Conservation (phyloP, 1,140 invertebrate genomes). For the Hylaeus anthracinus region DNA sequence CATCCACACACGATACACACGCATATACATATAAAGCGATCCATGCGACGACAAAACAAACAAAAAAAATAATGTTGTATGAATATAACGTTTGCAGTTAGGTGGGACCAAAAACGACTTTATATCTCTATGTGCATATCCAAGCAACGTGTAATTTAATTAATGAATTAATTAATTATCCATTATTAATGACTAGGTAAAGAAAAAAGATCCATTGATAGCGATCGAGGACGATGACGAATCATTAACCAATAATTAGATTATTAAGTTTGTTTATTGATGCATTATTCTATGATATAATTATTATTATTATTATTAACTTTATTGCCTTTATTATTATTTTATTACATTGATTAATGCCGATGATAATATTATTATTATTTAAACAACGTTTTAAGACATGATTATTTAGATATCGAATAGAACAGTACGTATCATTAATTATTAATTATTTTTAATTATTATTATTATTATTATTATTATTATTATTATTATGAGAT, state of each 20-base stretch:
- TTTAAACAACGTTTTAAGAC: conserved; percentile 79
- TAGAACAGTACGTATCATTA: conserved; percentile 79
- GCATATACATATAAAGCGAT: conserved; percentile 63
- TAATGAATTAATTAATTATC: conserved; percentile 79
- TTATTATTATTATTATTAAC: conserved; percentile 76
- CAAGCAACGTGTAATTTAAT: conserved; percentile 81
- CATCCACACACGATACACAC: conserved; percentile 43
- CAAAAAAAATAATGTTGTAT: conserved; percentile 70
- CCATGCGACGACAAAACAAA: conserved; percentile 51
- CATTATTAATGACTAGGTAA: conserved; percentile 76
- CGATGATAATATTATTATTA: conserved; percentile 72
- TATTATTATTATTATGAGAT: conserved; percentile 78
- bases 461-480: conserved; percentile 74
- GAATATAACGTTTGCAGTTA: conserved; percentile 82
- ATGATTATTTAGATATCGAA: conserved; percentile 79
- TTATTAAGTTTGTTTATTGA: conserved; percentile 81
- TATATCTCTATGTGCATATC: conserved; percentile 81
- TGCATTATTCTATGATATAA: conserved; percentile 79
- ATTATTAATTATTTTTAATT: conserved; percentile 80
- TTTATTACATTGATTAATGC: conserved; percentile 66
- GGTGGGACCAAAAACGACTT: conserved; percentile 82
- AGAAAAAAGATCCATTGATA: conserved; percentile 72
- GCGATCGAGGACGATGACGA: conserved; percentile 76
- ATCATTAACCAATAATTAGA: conserved; percentile 76
- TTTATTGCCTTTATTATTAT: conserved; percentile 77